Conservation (phyloP, 2,888 invertebrate genomes). For the Spodoptera picta region DNA sequence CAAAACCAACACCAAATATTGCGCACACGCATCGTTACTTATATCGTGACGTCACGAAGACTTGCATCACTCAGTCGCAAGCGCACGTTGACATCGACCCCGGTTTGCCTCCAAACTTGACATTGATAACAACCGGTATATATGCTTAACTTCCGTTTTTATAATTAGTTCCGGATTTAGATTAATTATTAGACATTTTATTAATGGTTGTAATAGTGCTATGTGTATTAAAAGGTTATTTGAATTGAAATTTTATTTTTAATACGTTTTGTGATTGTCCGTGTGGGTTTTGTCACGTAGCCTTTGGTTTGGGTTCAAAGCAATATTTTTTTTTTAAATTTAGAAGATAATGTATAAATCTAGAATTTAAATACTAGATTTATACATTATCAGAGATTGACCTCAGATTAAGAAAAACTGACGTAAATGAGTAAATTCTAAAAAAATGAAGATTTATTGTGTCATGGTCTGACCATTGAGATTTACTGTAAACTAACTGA, state of each 20-base stretch:
- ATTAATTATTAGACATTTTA: slow-evolving; percentile 33
- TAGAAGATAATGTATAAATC: too few species aligned
- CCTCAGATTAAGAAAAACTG: too few species aligned
- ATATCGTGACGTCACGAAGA: not conserved
- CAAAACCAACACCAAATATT: not conserved
- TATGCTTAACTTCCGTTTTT: slow-evolving; percentile 45
- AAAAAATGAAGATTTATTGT: too few species aligned
- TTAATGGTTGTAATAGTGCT: not conserved
- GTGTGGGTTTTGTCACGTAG: too few species aligned
- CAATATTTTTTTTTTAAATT: too few species aligned
- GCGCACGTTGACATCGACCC: slow-evolving; percentile 36
- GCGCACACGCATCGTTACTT: slow-evolving; percentile 5
- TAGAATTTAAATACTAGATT: too few species aligned
- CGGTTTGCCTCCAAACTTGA: slow-evolving; percentile 59
- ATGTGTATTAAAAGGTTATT: not conserved
- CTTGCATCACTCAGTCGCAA: slow-evolving; percentile 34
- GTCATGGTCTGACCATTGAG: too few species aligned
- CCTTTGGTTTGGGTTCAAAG: too few species aligned
- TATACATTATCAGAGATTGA: too few species aligned
- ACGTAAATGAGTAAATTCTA: too few species aligned
- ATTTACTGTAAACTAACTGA: too few species aligned
- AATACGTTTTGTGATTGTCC: not conserved
- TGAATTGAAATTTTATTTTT: slow-evolving; percentile 2
- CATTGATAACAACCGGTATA: slow-evolving; percentile 54
- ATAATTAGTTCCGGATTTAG: slow-evolving; percentile 47